Evolutionary conservation across 2,888 invertebrate genomes (phyloP).

Genomic region (Archips xylosteana): DNA sequence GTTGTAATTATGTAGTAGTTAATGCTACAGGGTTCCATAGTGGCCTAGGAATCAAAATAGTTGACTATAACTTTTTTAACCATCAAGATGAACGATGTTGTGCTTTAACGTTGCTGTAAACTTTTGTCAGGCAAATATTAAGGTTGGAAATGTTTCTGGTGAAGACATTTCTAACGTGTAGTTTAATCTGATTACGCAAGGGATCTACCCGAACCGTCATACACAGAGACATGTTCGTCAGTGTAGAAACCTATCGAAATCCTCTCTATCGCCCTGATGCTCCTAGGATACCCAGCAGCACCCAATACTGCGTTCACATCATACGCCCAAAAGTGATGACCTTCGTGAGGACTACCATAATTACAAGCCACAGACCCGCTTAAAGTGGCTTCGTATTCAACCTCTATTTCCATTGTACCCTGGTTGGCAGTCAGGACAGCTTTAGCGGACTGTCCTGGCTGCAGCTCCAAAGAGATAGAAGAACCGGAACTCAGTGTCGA

Average conservation of each 20-base stretch:
- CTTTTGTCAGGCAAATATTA: too few relatives aligned
- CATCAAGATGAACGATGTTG: too few relatives aligned
- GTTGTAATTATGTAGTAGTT: too few relatives aligned
- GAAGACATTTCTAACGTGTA: background rate
- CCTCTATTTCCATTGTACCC: constrained; percentile 34
- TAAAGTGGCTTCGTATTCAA: constrained; percentile 34
- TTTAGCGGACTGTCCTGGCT: constrained; percentile 24
- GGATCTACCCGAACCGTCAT: constrained; percentile 5
- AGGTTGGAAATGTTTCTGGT: too few relatives aligned
- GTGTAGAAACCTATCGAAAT: constrained; percentile 29
- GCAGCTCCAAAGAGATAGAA: constrained; percentile 13
- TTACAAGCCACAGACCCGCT: constrained; percentile 27
- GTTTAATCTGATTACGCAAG: background rate
- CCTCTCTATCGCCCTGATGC: constrained; percentile 17
- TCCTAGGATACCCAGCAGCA: constrained; percentile 21
- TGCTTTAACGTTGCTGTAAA: too few relatives aligned
- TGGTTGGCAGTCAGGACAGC: constrained; percentile 26
- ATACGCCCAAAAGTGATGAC: constrained; percentile 36
- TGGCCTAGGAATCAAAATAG: too few relatives aligned
- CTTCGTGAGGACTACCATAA: constrained; percentile 17
- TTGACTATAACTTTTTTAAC: too few relatives aligned
- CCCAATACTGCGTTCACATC: constrained; percentile 25
- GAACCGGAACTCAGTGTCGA: constrained; percentile 15
- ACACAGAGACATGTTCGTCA: constrained; percentile 25
- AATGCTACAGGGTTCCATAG: too few relatives aligned